Conservation (phyloP, 2,113 vertebrate genomes). For the Nerophis lumbriciformis region DNA sequence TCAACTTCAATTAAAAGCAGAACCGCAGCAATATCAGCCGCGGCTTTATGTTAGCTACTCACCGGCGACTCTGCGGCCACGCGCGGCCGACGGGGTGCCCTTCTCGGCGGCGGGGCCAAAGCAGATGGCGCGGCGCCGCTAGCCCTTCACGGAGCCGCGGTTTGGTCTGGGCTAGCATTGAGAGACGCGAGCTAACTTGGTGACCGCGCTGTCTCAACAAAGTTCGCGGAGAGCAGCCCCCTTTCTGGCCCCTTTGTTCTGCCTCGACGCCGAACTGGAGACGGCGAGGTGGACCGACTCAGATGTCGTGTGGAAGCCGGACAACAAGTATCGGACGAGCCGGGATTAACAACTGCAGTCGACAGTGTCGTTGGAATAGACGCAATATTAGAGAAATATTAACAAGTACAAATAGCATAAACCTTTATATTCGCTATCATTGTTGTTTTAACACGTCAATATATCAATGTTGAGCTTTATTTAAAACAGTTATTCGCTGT, state of each 20-base stretch:
- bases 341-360: constrained; percentile 13
- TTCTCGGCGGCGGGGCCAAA: too few relatives aligned
- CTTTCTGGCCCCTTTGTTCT: constrained; percentile 63
- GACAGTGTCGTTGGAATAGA: constrained; percentile 4
- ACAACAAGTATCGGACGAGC: background rate
- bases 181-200: constrained; percentile 48
- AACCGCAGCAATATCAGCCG: background rate
- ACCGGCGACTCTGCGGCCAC: background rate
- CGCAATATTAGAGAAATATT: background rate
- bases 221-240: constrained; percentile 61
- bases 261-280: constrained; percentile 32
- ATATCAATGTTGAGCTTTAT: background rate
- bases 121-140: background rate
- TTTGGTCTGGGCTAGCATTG: constrained; percentile 32
- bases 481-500: constrained; percentile 8
- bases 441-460: background rate
- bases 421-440: too few relatives aligned
- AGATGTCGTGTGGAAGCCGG: constrained; percentile 4
- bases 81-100: constrained; percentile 12
- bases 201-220: constrained; percentile 45
- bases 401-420: background rate
- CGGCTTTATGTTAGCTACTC: background rate
- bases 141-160: constrained; percentile 13
- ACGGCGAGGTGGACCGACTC: constrained; percentile 42
- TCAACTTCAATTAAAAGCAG: constrained; percentile 55